phyloP scores from a whole-genome alignment of 2,797 vertebrate genomes.

The Tinamus major region DNA sequence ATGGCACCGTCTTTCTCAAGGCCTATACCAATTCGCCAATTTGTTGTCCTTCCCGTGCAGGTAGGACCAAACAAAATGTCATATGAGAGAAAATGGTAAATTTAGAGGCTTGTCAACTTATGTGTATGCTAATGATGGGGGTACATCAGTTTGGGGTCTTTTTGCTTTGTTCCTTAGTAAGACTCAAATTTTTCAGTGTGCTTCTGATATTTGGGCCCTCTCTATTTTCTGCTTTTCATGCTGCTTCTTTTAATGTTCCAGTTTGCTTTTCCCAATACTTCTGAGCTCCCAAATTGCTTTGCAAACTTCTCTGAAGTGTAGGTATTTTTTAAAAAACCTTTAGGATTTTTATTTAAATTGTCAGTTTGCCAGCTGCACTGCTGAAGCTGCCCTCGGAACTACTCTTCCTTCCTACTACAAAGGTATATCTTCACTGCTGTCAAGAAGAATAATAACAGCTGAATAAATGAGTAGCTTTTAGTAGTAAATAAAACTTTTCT shows the following conservation, averaged over 20 bases:
- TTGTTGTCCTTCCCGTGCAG: constrained; percentile 97
- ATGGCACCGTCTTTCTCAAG: constrained; percentile 88
- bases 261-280: not conserved
- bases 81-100: not conserved
- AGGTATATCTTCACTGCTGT: not conserved
- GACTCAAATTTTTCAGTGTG: not conserved
- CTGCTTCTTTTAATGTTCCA: not conserved
- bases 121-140: not conserved
- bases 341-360: not conserved
- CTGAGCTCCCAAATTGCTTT: not conserved
- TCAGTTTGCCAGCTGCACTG: not conserved
- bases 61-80: constrained; percentile 73
- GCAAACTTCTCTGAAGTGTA: not conserved
- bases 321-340: not conserved
- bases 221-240: not conserved
- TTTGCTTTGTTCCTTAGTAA: not conserved
- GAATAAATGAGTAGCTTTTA: not conserved
- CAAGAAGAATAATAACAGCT: not conserved
- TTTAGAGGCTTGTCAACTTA: not conserved
- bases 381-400: not conserved
- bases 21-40: constrained; percentile 97
- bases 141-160: not conserved
- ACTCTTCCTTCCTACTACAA: not conserved
- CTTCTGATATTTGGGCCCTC: not conserved
- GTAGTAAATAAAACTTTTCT: fast-evolving